Evolutionary conservation across 2,113 vertebrate species (phyloP).

Genomic region (Pterophyllum scalare): DNA sequence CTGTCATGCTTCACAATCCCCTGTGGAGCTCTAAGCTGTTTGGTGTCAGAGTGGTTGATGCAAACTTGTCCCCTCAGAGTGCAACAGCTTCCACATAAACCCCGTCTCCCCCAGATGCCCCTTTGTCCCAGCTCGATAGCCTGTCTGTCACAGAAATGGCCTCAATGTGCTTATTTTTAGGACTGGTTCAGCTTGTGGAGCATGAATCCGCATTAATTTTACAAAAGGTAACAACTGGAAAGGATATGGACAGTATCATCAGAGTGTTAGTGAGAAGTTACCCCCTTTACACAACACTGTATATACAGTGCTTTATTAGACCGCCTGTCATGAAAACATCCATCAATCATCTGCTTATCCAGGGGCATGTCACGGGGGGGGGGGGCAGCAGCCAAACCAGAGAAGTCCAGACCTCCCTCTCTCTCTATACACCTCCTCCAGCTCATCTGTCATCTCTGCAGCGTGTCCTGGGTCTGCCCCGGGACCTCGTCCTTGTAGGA

Average conservation of each 20-base stretch:
- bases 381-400: no score
- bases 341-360: no score
- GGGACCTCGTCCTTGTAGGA: no score
- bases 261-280: neutral
- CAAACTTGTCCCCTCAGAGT: neutral
- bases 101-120: neutral
- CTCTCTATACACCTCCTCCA: no score
- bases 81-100: neutral
- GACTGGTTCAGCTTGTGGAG: conserved; percentile 1
- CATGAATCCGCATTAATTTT: neutral
- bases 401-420: no score
- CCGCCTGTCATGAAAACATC: neutral
- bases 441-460: no score
- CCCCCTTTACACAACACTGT: neutral
- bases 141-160: neutral
- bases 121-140: neutral
- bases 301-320: neutral
- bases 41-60: conserved; percentile 36
- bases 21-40: neutral
- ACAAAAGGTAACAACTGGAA: neutral
- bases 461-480: no score
- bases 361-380: no score
- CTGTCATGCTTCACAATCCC: neutral
- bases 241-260: neutral
- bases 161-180: conserved; percentile 13